A percentile compares a stretch with the other conserved stretches of the same genome.
These are phyloP conservation scores for Salpingus planirostris DNA, from an alignment of 2,888 invertebrate genomes.

Conservation along the genomic window DNA sequence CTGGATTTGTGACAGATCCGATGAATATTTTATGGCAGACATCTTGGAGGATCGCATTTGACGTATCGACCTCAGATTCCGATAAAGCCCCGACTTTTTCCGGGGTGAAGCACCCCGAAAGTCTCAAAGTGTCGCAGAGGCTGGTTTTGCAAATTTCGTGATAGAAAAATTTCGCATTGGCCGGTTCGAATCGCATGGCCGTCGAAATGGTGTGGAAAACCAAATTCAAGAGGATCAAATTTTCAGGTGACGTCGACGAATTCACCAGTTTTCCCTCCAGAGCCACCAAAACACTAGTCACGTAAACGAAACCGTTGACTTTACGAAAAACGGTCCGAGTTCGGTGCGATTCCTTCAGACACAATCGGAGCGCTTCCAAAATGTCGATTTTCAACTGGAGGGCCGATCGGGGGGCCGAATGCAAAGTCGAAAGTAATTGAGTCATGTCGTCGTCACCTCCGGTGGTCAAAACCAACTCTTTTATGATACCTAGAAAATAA, in stretches of 20 bases:
- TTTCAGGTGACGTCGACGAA: slow-evolving; percentile 46
- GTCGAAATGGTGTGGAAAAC: slow-evolving; percentile 93
- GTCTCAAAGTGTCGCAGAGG: slow-evolving; percentile 82
- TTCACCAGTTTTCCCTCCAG: slow-evolving; percentile 73
- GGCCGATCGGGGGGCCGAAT: slow-evolving; percentile 75
- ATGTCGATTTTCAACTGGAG: slow-evolving; percentile 83
- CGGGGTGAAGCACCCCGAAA: slow-evolving; percentile 77
- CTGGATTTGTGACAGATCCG: slow-evolving; percentile 63
- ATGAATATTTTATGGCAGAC: slow-evolving; percentile 66
- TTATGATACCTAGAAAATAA: slow-evolving; percentile 58
- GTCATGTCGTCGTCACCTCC: slow-evolving; percentile 97
- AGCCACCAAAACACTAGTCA: slow-evolving; percentile 89
- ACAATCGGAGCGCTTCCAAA: slow-evolving; percentile 76
- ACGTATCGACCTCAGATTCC: slow-evolving; percentile 29
- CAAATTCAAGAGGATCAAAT: slow-evolving; percentile 70
- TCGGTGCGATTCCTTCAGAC: slow-evolving; percentile 91
- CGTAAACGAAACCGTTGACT: slow-evolving; percentile 94
- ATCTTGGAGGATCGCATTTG: slow-evolving; percentile 32
- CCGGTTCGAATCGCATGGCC: slow-evolving; percentile 98
- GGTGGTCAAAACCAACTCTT: slow-evolving; percentile 80
- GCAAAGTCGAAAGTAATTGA: slow-evolving; percentile 82
- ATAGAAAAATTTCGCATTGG: slow-evolving; percentile 96
- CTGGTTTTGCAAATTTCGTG: slow-evolving; percentile 95
- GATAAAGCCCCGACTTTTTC: slow-evolving; percentile 31
- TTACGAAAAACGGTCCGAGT: slow-evolving; percentile 95